Evolutionary conservation across 2,888 invertebrate genomes (phyloP).

Genomic region (Anarsia innoxiella): DNA sequence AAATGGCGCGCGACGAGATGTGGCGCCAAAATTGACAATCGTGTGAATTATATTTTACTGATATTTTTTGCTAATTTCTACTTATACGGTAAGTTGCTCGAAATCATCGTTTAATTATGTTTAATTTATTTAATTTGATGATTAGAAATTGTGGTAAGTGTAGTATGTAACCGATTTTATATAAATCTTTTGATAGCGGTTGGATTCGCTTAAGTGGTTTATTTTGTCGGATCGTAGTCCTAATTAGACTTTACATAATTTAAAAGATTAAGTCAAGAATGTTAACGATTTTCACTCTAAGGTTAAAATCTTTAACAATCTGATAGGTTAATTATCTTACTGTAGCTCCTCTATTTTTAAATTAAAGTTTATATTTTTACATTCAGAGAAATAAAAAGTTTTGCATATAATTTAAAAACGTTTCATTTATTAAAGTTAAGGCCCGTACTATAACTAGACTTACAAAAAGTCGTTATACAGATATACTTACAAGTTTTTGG

Average conservation of each 20-base stretch:
- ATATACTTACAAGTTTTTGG: too few species aligned
- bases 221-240: background rate
- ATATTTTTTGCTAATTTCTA: too few species aligned
- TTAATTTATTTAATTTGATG: constrained; percentile 3
- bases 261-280: constrained; percentile 4
- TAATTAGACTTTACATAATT: constrained; percentile 11
- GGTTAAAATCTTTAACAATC: background rate
- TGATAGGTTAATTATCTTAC: constrained; percentile 10
- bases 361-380: background rate
- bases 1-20: constrained; percentile 11
- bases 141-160: constrained; percentile 15
- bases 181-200: too few species aligned
- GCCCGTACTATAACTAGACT: constrained; percentile 3
- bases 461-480: too few species aligned
- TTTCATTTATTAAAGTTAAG: constrained; percentile 9
- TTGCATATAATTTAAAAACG: constrained; percentile 2
- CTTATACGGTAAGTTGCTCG: too few species aligned
- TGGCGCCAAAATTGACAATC: too few species aligned
- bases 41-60: too few species aligned
- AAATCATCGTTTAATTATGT: too few species aligned
- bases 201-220: too few species aligned
- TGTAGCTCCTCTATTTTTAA: background rate
- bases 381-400: background rate
- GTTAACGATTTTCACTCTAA: constrained; percentile 4
- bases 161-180: too few species aligned